Conservation (phyloP, 2,888 invertebrate genomes). For the Odontocolon sp. region DNA sequence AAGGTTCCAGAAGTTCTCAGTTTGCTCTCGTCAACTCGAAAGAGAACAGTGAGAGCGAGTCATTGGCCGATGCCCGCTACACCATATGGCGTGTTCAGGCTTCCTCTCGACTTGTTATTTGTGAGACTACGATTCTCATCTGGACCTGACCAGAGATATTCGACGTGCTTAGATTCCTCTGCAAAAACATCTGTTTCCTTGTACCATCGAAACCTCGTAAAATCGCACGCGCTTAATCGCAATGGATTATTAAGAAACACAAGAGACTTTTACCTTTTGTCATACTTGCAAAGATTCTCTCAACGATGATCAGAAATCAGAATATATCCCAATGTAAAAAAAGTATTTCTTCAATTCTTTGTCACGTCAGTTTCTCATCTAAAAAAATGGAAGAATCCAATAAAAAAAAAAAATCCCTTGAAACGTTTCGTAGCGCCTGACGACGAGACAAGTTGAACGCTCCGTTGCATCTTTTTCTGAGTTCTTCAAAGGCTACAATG, state of each 20-base stretch:
- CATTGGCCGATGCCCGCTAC: conserved; percentile 9
- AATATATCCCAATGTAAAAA: too few species aligned
- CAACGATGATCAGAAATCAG: conserved; percentile 14
- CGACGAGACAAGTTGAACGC: too few species aligned
- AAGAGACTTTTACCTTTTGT: not conserved
- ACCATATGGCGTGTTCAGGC: conserved; percentile 41
- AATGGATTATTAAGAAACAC: not conserved
- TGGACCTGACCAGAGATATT: conserved; percentile 37
- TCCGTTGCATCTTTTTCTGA: too few species aligned
- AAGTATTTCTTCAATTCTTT: too few species aligned
- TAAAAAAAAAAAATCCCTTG: too few species aligned
- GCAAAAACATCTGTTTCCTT: conserved; percentile 71
- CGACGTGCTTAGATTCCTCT: conserved; percentile 32
- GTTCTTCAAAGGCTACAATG: too few species aligned
- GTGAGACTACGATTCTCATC: conserved; percentile 22
- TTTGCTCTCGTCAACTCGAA: too few species aligned
- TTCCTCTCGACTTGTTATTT: conserved; percentile 8
- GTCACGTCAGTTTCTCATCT: too few species aligned
- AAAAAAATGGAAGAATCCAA: too few species aligned
- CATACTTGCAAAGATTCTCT: not conserved
- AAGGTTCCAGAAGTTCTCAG: too few species aligned
- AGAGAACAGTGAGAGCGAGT: not conserved
- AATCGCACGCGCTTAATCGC: conserved; percentile 33
- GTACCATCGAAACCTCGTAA: not conserved
- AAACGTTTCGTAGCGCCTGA: too few species aligned